phyloP scores from a whole-genome alignment of 2,888 invertebrate genomes.

The Acronicta alni region DNA sequence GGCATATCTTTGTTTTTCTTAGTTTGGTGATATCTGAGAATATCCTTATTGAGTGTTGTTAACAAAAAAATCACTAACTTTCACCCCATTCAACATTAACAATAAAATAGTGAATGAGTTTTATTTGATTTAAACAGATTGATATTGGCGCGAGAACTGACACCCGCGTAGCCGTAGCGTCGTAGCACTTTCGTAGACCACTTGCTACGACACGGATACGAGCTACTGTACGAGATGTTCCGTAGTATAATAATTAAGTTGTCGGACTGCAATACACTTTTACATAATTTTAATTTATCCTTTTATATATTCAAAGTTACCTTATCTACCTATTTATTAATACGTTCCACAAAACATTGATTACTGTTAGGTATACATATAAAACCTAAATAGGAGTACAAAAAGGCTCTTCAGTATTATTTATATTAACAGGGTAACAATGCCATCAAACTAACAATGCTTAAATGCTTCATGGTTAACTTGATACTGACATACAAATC shows the following conservation, averaged over 20 bases:
- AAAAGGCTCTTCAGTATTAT: neutral
- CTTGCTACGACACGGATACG: conserved; percentile 42
- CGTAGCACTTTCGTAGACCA: conserved; percentile 59
- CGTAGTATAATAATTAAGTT: no score
- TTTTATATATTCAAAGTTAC: no score
- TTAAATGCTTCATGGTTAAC: conserved; percentile 14
- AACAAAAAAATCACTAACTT: conserved; percentile 31
- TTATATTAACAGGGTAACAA: conserved; percentile 11
- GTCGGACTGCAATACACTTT: no score
- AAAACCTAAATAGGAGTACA: no score
- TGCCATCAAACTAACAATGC: conserved; percentile 6
- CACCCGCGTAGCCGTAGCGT: conserved; percentile 17
- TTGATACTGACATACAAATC: conserved; percentile 20
- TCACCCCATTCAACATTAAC: conserved; percentile 14
- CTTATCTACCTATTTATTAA: no score
- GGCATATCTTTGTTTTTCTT: conserved; percentile 42
- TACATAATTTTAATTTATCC: no score
- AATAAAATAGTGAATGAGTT: conserved; percentile 10
- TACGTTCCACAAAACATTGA: neutral
- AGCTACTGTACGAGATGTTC: neutral
- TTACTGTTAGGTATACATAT: no score
- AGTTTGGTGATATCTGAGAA: conserved; percentile 44
- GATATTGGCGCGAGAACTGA: neutral
- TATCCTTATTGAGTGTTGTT: conserved; percentile 34
- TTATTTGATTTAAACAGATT: neutral